Evolutionary conservation across 1,140 invertebrate genomes (phyloP), one percentile per base, ranked within the genome.

Genomic region (Ditylenchus dipsaci): DNA sequence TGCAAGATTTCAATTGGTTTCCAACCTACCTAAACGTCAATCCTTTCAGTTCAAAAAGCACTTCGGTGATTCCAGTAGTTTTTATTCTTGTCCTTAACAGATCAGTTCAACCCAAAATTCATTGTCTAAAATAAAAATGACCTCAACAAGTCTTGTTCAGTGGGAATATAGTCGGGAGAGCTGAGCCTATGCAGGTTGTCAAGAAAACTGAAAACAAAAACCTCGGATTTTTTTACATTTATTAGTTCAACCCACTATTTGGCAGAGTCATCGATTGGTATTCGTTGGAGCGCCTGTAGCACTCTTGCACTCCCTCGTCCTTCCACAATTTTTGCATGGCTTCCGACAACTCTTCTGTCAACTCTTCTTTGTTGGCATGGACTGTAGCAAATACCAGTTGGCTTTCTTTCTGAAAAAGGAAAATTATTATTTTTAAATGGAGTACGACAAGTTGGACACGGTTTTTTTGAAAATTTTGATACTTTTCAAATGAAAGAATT

Each of bases 231-330:
- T 47, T 47, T 15, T 47, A 15, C 21, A 15, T 15, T 15, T 47
- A 15, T 15, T 15, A 27, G 13, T 29, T 23, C 63, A 57, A 47
- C 76, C 83, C 77, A 87, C 86, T 91, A 91, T 87, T 90, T 88
- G 13, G 90, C 90, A 76, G 89, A 90, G 78, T 91, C 90, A 65
- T 82, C 80, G 56, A 82, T 91, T 19, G 91, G 83, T 89, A 91
- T 83, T 91, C 90, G 78, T 90, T 90, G 0, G 89, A 89, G 77
- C 89, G 84, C 72, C 85, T 83, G 73, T 88, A 90, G 72, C 88
- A 89, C 73, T 88, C 86, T 77, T 88, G 86, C 0, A 91, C 88
- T 0, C 89, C 90, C 26, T 75, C 66, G 76, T 88, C 87, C 61
- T 80, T 74, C 87, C 87, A 87, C 30, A 87, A 63, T 57, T 70